phyloP scores from a whole-genome alignment of 92 coral and sea anemone genomes.

The Phenganax subtilis region DNA sequence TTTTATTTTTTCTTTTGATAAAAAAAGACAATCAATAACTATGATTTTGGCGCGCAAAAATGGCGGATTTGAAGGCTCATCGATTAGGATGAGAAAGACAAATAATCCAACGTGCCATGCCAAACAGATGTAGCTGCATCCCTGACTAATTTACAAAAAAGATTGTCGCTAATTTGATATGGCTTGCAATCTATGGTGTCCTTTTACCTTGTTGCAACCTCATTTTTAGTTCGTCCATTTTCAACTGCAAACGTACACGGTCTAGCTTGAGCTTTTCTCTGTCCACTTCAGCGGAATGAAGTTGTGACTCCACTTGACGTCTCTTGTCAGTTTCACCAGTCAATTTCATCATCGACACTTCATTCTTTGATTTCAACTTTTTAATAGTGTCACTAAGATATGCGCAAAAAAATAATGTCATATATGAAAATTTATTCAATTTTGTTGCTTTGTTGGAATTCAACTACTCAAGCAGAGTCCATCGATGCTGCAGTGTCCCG shows the following conservation, averaged over 20 bases:
- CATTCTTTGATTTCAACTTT: constrained; percentile 68
- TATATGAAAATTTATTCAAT: no score
- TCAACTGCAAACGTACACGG: constrained; percentile 69
- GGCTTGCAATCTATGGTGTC: constrained; percentile 8
- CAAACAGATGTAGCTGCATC: neutral
- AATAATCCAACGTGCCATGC: neutral
- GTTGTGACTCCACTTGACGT: constrained; percentile 76
- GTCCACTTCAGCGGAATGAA: constrained; percentile 72
- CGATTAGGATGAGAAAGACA: no score
- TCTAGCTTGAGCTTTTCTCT: constrained; percentile 69
- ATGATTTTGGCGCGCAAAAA: no score
- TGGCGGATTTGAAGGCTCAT: no score
- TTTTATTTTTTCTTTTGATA: no score
- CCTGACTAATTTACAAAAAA: neutral
- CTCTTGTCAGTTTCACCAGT: constrained; percentile 82
- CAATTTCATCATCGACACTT: constrained; percentile 70
- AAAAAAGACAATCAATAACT: no score
- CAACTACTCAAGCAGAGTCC: no score
- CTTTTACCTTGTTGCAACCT: constrained; percentile 69
- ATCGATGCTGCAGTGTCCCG: no score
- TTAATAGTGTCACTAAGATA: constrained; percentile 53
- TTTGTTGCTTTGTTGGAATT: no score
- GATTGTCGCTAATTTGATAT: neutral
- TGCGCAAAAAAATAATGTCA: neutral
- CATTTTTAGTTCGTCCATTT: constrained; percentile 73